Percentiles rank a stretch among this genome's conserved stretches.
Conservation (phyloP, 2,888 invertebrate species). For the Hetaerina titia region DNA sequence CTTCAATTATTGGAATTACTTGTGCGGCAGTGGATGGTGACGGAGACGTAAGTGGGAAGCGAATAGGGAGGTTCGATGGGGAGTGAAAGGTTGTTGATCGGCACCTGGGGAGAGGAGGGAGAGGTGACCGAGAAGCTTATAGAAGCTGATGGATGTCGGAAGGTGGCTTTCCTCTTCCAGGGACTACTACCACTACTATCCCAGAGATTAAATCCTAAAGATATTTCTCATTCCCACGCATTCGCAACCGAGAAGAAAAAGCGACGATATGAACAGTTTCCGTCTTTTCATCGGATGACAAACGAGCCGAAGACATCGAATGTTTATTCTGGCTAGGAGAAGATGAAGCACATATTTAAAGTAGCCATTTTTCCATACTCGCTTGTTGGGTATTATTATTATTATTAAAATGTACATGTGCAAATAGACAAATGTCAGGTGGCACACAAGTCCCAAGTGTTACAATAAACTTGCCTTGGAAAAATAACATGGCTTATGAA, state of each 20-base stretch:
- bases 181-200: neutral
- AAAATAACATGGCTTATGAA: no score
- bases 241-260: neutral
- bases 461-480: no score
- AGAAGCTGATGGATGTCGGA: neutral
- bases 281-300: neutral
- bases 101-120: no score
- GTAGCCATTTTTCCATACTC: neutral
- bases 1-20: neutral
- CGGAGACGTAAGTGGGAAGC: neutral
- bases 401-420: no score
- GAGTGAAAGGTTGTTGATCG: neutral
- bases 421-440: no score
- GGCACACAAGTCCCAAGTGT: no score
- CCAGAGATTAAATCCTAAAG: neutral
- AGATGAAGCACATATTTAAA: neutral
- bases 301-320: neutral
- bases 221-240: neutral
- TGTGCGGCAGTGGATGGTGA: no score
- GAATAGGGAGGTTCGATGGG: neutral
- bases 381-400: neutral
- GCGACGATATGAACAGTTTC: neutral
- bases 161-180: neutral
- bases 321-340: neutral
- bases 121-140: no score